Evolutionary conservation across 2,888 invertebrate species (phyloP).

Genomic region (Oscheius onirici): DNA sequence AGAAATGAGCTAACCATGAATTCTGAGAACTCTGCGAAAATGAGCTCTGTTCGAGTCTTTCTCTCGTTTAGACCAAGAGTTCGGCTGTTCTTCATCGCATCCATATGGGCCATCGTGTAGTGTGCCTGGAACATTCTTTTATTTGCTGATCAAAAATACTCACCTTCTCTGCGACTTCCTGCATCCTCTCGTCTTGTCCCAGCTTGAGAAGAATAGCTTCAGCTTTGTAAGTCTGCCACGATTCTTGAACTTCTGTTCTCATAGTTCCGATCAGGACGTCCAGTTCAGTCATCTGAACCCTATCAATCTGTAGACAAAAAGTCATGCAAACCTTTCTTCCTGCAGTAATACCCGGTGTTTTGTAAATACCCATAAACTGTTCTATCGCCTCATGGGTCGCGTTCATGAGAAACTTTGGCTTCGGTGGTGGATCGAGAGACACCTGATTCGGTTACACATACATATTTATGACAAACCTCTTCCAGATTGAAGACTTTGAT

Average conservation of each 20-base stretch:
- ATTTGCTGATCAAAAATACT: not conserved
- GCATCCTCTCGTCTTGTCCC: slow-evolving; percentile 48
- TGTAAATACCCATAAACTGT: slow-evolving; percentile 58
- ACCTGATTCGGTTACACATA: slow-evolving; percentile 1
- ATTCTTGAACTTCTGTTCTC: slow-evolving; percentile 54
- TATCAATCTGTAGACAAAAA: not conserved
- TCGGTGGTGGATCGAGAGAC: slow-evolving; percentile 51
- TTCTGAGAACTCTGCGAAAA: slow-evolving; percentile 52
- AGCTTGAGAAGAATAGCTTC: slow-evolving; percentile 50
- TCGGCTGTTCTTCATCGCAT: slow-evolving; percentile 42
- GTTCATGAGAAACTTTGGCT: slow-evolving; percentile 53
- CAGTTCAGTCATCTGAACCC: slow-evolving; percentile 48
- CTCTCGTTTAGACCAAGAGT: slow-evolving; percentile 49
- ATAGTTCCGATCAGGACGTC: slow-evolving; percentile 55
- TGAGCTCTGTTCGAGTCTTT: slow-evolving; percentile 52
- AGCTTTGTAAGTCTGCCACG: slow-evolving; percentile 51
- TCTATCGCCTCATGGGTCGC: slow-evolving; percentile 54
- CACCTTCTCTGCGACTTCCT: slow-evolving; percentile 55
- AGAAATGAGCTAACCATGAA: slow-evolving; percentile 33
- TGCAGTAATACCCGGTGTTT: slow-evolving; percentile 50
- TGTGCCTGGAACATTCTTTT: slow-evolving; percentile 47
- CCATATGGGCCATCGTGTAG: slow-evolving; percentile 54
- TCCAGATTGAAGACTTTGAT: slow-evolving; percentile 26
- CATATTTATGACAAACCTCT: slow-evolving; percentile 14
- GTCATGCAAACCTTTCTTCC: slow-evolving; percentile 41